Conservation (phyloP, 2,113 vertebrate genomes). For the Pandion haliaetus region DNA sequence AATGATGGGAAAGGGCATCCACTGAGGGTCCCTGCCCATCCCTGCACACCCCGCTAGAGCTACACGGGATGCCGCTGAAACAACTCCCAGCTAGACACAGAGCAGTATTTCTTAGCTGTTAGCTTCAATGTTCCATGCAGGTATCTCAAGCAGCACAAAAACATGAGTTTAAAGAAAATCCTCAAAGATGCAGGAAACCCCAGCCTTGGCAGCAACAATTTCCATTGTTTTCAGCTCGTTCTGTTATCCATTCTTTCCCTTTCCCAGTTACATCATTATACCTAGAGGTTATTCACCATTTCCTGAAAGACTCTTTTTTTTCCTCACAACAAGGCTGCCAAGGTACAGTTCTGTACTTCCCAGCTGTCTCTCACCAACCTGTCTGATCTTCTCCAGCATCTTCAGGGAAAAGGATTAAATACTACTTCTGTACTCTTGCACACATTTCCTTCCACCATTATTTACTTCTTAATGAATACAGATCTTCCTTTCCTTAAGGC, state of each 20-base stretch:
- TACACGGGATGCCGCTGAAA: not conserved
- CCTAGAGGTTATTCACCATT: conserved; percentile 24
- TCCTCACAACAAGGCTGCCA: not conserved
- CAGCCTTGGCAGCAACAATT: not conserved
- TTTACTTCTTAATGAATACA: not conserved
- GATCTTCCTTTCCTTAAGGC: not conserved
- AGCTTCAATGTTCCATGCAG: not conserved
- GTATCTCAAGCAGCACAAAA: not conserved
- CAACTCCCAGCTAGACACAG: not conserved
- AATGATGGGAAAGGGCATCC: not conserved
- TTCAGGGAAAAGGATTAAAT: not conserved
- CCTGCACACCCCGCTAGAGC: rapidly evolving
- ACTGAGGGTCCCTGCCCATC: not conserved
- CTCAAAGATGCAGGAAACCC: conserved; percentile 2
- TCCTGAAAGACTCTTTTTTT: not conserved
- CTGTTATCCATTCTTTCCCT: not conserved
- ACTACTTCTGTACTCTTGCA: not conserved
- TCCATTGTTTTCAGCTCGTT: not conserved
- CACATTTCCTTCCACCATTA: not conserved
- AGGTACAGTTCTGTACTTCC: not conserved
- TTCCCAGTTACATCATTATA: not conserved
- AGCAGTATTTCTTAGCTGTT: not conserved
- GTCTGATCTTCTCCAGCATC: not conserved
- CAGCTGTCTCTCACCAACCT: not conserved
- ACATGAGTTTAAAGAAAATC: not conserved